Base-by-base conservation (phyloP, 2,888 invertebrate genomes). In the Epistrophe eligans region DNA sequence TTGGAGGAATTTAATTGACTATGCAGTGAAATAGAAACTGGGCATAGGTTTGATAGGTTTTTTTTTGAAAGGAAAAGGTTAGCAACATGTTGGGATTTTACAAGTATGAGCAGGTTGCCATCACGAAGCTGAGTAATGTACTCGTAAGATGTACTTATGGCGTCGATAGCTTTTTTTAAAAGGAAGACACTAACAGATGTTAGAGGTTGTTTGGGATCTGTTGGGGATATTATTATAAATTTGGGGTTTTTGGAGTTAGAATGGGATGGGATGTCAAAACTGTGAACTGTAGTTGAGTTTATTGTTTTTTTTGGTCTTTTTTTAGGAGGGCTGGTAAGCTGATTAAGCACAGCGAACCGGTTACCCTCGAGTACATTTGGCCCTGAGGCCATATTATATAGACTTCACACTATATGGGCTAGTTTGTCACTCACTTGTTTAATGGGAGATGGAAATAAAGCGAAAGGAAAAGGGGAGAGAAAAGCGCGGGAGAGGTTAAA, bases 21-120 rank as follows among this genome's bases (percentile, higher is more conserved):
- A 50, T 50, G 10, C 2, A 50, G 50, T 11, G 52, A 52, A 24
- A 52, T 57, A n/a, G 57, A 57, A n/a, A 57, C 55, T 4, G 55
- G 32, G n/a, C 57, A 57, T 10, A 57, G 28, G n/a, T 57, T 57
- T 11, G 32, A 32, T 8, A 57, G 10, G 2, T 28, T 32, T n/a
- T 57, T 57, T 19, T 57, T 32, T 9, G 57, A n/a, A n/a, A n/a
- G n/a, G n/a, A n/a, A n/a, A n/a, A n/a, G n/a, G n/a, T n/a, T n/a
- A n/a, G n/a, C n/a, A n/a, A n/a, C n/a, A n/a, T n/a, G n/a, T n/a
- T n/a, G n/a, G n/a, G n/a, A n/a, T n/a, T n/a, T n/a, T n/a, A n/a
- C n/a, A n/a, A n/a, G n/a, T n/a, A n/a, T n/a, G n/a, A n/a, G n/a
- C n/a, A n/a, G 50, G 13, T 50, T 50, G 3, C 48, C 48, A 48